Base-by-base conservation (phyloP, 2,888 invertebrate species). In the Coecobrya sp. region DNA sequence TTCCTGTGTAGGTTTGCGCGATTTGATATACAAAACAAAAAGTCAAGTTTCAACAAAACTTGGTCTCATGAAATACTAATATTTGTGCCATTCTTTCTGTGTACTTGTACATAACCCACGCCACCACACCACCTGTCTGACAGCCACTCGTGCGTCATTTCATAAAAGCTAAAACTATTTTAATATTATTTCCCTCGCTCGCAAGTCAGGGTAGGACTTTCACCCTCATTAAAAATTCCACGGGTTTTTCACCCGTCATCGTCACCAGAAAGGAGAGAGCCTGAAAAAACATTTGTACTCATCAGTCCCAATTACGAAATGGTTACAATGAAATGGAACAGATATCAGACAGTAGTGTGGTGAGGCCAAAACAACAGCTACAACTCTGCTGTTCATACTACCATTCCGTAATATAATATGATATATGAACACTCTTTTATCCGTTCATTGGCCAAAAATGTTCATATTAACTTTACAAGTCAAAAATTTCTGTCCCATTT, bases 161-260 rank as follows among this genome's bases (percentile, higher is more conserved):
- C 70, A 36, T 19, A n/a, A 84, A 62, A 36, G 8, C 8, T 10
- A 13, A 84, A 84, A 84, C 82, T 84, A 84, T 84, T 84, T 84
- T 62, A 84, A 84, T 84, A 79, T 68, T 45, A 79, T 79, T 79
- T 25, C 19, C 76, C 36, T 65, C 11, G 4, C 68, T 68, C 68
- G 8, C 30, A 27, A 16, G 68, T 1, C 27, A 16, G 42, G 76
- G 76, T 79, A 25, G 55, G 79, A 19, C 76, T 22, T 79, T 79
- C 55, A 49, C 52, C 55, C 79, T 79, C 52, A 79, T 79, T 79
- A 79, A 79, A 79, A 79, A 79, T 79, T 79, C 79, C 52, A 25
- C 27, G 7, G 16, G 30, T 52, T 52, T 45, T 79, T 16, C 52
- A 19, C 25, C 13, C 25, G 25, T 52, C n/a, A 7, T 45, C 49